phyloP scores from a whole-genome alignment of 1,140 invertebrate species.

The Frieseomelitta varia region DNA sequence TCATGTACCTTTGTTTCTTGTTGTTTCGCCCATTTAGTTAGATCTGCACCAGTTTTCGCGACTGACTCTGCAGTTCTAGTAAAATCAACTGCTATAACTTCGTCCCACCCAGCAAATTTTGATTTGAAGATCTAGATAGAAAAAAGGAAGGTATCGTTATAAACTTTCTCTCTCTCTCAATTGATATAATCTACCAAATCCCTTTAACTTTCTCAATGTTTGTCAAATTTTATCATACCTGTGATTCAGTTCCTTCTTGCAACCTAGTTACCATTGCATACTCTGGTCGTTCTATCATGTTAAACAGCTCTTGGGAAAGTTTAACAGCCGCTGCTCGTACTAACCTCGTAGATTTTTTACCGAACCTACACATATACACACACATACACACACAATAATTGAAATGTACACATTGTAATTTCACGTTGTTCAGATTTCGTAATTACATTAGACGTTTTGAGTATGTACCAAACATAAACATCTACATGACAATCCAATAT shows the following conservation, averaged over 20 bases:
- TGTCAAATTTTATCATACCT: conserved; percentile 77
- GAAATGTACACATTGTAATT: background rate
- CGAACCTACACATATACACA: conserved; percentile 88
- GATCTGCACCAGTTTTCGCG: conserved; percentile 96
- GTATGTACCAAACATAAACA: conserved; percentile 97
- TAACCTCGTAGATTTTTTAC: conserved; percentile 97
- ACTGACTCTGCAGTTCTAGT: conserved; percentile 99
- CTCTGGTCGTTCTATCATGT: conserved; percentile 94
- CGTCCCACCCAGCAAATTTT: conserved; percentile 99
- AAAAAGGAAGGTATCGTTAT: background rate
- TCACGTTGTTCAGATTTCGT: background rate
- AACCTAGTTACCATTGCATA: conserved; percentile 95
- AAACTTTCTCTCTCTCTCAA: background rate
- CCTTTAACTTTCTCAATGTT: background rate
- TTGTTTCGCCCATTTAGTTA: conserved; percentile 95
- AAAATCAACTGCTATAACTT: conserved; percentile 99
- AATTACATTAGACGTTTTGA: background rate
- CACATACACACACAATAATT: background rate
- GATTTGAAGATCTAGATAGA: conserved; percentile 94
- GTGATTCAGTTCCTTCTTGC: conserved; percentile 92
- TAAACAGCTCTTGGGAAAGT: conserved; percentile 96
- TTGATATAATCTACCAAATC: background rate
- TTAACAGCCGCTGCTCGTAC: conserved; percentile 98
- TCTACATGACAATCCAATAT: conserved; percentile 98
- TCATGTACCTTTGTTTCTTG: conserved; percentile 91